Evolutionary conservation across 2,888 invertebrate genomes (phyloP).

Genomic region (Cheilosia scutellata): DNA sequence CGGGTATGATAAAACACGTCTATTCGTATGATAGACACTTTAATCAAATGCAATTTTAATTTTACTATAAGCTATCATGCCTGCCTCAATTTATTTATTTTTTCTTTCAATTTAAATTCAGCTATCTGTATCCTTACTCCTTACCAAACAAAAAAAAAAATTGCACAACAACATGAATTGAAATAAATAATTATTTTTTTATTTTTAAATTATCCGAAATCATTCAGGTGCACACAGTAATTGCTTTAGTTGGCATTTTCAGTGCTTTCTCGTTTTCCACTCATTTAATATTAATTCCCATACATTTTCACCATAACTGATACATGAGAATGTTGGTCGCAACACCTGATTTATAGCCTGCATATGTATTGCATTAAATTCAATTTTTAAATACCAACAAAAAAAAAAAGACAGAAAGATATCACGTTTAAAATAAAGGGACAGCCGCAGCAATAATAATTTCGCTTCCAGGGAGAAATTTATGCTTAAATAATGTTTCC

Average conservation of each 20-base stretch:
- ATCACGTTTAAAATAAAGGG: constrained; percentile 23
- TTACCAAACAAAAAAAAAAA: background rate
- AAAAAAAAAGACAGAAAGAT: constrained; percentile 20
- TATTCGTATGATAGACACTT: too few relatives aligned
- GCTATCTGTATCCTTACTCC: too few relatives aligned
- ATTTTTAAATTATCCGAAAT: constrained; percentile 9
- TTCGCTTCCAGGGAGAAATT: constrained; percentile 20
- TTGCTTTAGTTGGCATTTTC: constrained; percentile 41
- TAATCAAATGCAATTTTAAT: too few relatives aligned
- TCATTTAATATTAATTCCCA: constrained; percentile 52
- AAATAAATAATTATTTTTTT: background rate
- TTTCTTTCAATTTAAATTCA: too few relatives aligned
- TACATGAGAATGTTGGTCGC: constrained; percentile 2
- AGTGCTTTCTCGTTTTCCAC: constrained; percentile 12
- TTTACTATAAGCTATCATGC: too few relatives aligned
- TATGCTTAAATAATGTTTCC: constrained; percentile 1
- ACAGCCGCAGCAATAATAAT: constrained; percentile 23
- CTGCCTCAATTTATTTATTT: too few relatives aligned
- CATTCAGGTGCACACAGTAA: constrained; percentile 49
- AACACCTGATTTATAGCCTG: constrained; percentile 55
- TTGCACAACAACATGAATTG: background rate
- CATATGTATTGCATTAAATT: constrained; percentile 52
- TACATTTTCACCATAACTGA: constrained; percentile 44
- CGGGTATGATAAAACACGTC: too few relatives aligned
- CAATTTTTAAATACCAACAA: constrained; percentile 17